These are phyloP conservation scores for Poecilia latipinna DNA, from an alignment of 2,113 vertebrate species.

Conservation along the genomic window DNA sequence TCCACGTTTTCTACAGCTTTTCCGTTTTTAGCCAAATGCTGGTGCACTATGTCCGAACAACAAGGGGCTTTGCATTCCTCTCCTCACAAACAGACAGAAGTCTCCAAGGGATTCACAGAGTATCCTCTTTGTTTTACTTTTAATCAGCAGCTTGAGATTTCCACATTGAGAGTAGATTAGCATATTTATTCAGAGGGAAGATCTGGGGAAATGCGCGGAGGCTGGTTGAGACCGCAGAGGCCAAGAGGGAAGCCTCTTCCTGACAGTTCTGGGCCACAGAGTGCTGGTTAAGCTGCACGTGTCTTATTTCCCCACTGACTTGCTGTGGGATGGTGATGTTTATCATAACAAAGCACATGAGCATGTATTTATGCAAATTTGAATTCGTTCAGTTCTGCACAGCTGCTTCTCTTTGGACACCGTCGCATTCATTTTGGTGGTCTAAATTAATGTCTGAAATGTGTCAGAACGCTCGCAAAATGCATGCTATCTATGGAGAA, in stretches of 20 bases:
- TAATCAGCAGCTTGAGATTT: constrained; percentile 68
- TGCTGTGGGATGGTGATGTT: constrained; percentile 62
- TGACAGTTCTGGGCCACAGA: constrained; percentile 66
- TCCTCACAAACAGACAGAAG: constrained; percentile 38
- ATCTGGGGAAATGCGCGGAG: constrained; percentile 53
- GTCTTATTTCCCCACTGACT: constrained; percentile 47
- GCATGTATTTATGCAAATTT: constrained; percentile 43
- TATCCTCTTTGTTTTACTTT: constrained; percentile 66
- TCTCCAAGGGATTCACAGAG: constrained; percentile 44
- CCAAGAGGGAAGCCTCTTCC: constrained; percentile 35
- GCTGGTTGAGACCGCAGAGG: constrained; percentile 32
- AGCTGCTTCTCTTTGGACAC: constrained; percentile 28
- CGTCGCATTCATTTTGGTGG: background rate
- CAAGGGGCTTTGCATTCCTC: constrained; percentile 37
- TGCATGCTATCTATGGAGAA: background rate
- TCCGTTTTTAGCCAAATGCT: constrained; percentile 28
- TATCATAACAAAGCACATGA: constrained; percentile 64
- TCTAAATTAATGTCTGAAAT: background rate
- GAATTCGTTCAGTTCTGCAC: constrained; percentile 32
- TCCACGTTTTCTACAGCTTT: constrained; percentile 28
- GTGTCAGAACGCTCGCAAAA: constrained; percentile 11
- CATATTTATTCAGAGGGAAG: constrained; percentile 54
- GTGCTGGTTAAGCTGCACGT: constrained; percentile 38
- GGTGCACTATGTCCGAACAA: constrained; percentile 28
- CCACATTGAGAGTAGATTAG: constrained; percentile 65